Percentiles rank a stretch among this genome's conserved stretches.
phyloP scores from a whole-genome alignment of 2,888 invertebrate genomes.

The Pterobdella sp. region DNA sequence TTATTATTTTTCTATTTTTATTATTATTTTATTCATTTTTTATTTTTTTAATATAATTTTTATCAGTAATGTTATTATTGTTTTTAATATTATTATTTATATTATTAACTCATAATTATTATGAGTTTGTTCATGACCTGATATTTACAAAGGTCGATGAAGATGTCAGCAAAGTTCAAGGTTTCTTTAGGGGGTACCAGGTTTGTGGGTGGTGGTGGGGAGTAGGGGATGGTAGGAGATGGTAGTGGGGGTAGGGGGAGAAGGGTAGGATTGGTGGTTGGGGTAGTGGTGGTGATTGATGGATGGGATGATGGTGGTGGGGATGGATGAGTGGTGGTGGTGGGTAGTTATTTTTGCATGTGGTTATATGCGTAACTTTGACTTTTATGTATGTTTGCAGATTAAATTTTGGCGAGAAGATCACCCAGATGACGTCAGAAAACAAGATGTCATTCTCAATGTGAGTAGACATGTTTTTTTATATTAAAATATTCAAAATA shows the following conservation, averaged over 20 bases:
- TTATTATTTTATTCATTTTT: too few species aligned
- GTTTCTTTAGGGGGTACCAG: conserved; percentile 90
- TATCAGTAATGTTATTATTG: too few species aligned
- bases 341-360: not conserved
- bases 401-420: conserved; percentile 34
- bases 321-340: not conserved
- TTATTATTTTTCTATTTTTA: too few species aligned
- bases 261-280: not conserved
- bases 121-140: too few species aligned
- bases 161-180: conserved; percentile 57
- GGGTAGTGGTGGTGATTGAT: not conserved
- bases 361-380: not conserved
- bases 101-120: too few species aligned
- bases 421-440: conserved; percentile 31
- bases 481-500: too few species aligned
- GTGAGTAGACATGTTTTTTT: too few species aligned
- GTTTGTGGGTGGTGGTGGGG: conserved; percentile 42
- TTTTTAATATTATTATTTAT: too few species aligned
- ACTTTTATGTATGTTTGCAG: conserved; percentile 14
- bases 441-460: conserved; percentile 28
- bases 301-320: not conserved
- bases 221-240: not conserved
- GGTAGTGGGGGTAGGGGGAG: not conserved
- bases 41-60: too few species aligned
- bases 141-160: too few species aligned